Conservation (phyloP, 2,797 vertebrate genomes). For the Lateolabrax maculatus region DNA sequence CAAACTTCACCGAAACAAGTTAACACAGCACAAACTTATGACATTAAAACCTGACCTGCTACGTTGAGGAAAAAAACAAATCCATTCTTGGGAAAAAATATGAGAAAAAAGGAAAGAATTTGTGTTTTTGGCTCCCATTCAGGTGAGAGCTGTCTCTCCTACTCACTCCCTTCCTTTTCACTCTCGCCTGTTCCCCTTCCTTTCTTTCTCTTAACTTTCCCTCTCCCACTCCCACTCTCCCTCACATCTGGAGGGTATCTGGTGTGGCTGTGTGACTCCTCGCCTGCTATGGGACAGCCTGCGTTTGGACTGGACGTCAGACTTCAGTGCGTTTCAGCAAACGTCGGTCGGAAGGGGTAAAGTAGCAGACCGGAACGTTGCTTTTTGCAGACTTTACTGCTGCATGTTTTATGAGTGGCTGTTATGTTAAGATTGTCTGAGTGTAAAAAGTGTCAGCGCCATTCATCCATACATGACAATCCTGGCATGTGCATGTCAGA, state of each 20-base stretch:
- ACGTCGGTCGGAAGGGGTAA: constrained; percentile 68
- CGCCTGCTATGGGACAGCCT: constrained; percentile 87
- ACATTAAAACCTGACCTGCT: constrained; percentile 51
- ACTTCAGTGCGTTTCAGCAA: constrained; percentile 64
- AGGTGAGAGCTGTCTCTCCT: constrained; percentile 69
- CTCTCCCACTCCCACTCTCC: constrained; percentile 68
- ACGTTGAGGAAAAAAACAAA: neutral
- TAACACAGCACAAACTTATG: constrained; percentile 24
- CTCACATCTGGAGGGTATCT: constrained; percentile 92
- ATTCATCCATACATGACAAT: constrained; percentile 51
- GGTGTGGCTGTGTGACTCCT: constrained; percentile 78
- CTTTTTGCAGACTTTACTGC: constrained; percentile 45
- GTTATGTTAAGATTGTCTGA: constrained; percentile 20
- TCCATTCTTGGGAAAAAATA: constrained; percentile 29
- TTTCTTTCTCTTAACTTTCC: constrained; percentile 60
- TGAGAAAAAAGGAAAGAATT: constrained; percentile 79
- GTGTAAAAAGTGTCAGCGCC: constrained; percentile 37
- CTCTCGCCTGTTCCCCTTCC: constrained; percentile 55
- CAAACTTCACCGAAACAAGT: constrained; percentile 9
- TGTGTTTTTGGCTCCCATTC: constrained; percentile 77
- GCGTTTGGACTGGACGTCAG: constrained; percentile 71
- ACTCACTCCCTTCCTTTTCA: constrained; percentile 67
- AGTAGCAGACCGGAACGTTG: constrained; percentile 32
- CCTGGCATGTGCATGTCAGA: constrained; percentile 36
- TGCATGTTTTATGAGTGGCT: constrained; percentile 41